Conservation (phyloP, 2,797 vertebrate genomes). For the Jordanella pulchra region DNA sequence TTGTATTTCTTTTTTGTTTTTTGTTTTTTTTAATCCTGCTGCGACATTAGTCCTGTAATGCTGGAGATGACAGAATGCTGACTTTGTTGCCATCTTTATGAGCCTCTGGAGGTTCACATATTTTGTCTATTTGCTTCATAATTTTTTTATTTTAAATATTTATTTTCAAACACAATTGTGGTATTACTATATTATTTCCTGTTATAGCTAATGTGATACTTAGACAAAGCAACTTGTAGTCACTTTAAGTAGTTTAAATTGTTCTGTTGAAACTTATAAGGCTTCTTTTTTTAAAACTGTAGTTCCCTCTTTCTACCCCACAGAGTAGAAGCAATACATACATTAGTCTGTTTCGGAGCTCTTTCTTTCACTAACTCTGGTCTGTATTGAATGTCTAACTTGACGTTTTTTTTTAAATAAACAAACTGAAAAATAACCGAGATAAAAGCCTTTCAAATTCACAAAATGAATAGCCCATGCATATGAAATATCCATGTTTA, state of each 20-base stretch:
- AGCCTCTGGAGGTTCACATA: too few relatives aligned
- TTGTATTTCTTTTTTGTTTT: too few relatives aligned
- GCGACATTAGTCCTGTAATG: too few relatives aligned
- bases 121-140: too few relatives aligned
- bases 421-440: too few relatives aligned
- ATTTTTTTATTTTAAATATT: too few relatives aligned
- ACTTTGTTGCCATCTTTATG: too few relatives aligned
- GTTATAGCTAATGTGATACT: too few relatives aligned
- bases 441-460: background rate
- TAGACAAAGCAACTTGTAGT: background rate
- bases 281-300: background rate
- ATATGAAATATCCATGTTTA: conserved; percentile 16
- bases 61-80: too few relatives aligned
- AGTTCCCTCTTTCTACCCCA: background rate
- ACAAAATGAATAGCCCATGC: background rate
- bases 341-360: background rate
- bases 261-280: background rate
- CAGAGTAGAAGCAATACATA: background rate
- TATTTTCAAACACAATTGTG: too few relatives aligned
- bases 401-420: background rate
- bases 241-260: background rate
- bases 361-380: background rate
- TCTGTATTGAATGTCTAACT: background rate
- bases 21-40: too few relatives aligned
- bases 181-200: too few relatives aligned